Base-by-base conservation (phyloP, 1,140 invertebrate species). In the Drosophila virilis region DNA sequence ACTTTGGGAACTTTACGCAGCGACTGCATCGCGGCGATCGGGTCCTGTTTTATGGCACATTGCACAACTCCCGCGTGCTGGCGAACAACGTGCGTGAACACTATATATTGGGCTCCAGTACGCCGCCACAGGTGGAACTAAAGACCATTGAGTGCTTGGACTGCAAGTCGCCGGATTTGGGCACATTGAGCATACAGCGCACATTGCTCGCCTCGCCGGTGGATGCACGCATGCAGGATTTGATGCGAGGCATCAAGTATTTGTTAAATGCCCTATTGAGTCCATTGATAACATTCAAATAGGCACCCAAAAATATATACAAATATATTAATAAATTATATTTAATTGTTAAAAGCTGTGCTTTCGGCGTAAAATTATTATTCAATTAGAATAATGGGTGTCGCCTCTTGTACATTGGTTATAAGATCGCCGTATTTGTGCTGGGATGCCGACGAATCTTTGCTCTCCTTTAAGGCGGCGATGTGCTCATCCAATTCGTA, bases 241-340 rank as follows among this genome's bases (percentile, higher is more conserved):
- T 95, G 75, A 93, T 94, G 67, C 92, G 94, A 0, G 95, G 95
- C 1, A 88, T 95, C 8, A 96, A 96, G 78, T 95, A 95, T 92
- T 93, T 96, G 62, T 91, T 97, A 8, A 96, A 97, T 93, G 95
- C 96, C 77, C 71, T 96, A 61, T 94, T 96, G 35, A 96, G 96
- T 93, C 96, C 96, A 8, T 92, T 97, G 42, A 93, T 96, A 71
- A 94, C 95, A 78, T 96, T 96, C 83, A 96, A 96, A 92, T 96
- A 92, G 76, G 7, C 8, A 6, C 22, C 22, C 33, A 9, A 12
- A 28, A 17, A 1, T 22, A 10, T n/a, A 6, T 37, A 12, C 3
- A 37, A 55, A 10, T 52, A 42, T 46, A 60, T 12, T 67, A 15
- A 45, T 43, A 42, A 57, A 66, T 8, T 46, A 52, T 48, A 40